These are phyloP conservation scores for Venustaconcha ellipsiformis DNA, from an alignment of 1,140 invertebrate species.

Conservation along the genomic window DNA sequence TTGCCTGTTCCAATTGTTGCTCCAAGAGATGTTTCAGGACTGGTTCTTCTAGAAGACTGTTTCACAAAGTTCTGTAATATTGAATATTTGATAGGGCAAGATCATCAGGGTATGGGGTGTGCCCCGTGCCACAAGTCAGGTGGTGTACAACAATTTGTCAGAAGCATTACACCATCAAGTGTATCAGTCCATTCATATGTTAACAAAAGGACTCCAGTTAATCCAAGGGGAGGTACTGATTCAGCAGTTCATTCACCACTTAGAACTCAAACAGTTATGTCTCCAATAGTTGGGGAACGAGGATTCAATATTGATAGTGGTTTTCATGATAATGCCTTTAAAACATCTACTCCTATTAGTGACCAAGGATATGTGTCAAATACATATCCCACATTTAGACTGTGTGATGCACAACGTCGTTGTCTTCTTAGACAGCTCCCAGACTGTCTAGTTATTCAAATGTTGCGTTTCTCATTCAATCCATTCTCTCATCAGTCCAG, in stretches of 20 bases:
- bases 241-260: conserved; percentile 34
- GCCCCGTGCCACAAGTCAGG: conserved; percentile 16
- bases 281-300: conserved; percentile 50
- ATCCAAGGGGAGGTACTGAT: conserved; percentile 23
- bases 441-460: conserved; percentile 65
- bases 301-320: conserved; percentile 57
- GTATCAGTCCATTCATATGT: not conserved
- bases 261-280: conserved; percentile 37
- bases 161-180: not conserved
- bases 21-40: conserved; percentile 46
- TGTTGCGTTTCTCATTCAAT: conserved; percentile 62
- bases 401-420: conserved; percentile 54
- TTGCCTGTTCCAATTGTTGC: conserved; percentile 63
- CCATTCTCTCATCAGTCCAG: conserved; percentile 37
- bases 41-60: conserved; percentile 61
- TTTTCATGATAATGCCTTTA: conserved; percentile 60
- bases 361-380: conserved; percentile 11
- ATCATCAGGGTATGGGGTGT: conserved; percentile 39
- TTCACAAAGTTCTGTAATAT: conserved; percentile 63
- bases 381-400: conserved; percentile 7
- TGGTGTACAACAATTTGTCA: not conserved
- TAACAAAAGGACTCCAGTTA: not conserved
- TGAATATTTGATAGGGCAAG: conserved; percentile 53
- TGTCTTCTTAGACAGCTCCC: conserved; percentile 63
- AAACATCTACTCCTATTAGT: conserved; percentile 61